Percentiles rank a stretch among this genome's conserved stretches.
Conservation (phyloP, 2,113 vertebrate genomes). For the Laticauda colubrina region DNA sequence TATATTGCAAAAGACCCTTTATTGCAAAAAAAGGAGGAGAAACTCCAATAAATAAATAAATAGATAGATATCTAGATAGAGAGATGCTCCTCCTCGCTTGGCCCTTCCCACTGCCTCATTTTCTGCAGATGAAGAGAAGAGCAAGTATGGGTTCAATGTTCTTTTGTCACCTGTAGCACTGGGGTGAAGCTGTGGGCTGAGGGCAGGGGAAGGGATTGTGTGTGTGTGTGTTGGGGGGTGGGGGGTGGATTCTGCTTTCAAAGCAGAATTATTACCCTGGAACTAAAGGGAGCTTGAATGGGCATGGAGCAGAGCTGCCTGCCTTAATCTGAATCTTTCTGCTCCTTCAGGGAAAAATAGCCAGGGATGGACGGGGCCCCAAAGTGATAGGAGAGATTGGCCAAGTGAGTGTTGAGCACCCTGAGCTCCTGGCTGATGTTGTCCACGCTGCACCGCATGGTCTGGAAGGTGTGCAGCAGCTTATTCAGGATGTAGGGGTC, state of each 20-base stretch:
- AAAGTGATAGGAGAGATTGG: conserved; percentile 21
- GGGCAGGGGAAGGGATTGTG: no score
- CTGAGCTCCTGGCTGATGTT: conserved; percentile 12
- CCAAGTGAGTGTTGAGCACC: conserved; percentile 4
- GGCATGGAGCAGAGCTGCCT: neutral
- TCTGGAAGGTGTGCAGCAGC: conserved; percentile 26
- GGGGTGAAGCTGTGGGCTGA: neutral
- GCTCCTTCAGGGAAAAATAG: conserved; percentile 28
- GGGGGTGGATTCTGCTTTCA: neutral
- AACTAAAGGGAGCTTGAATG: neutral
- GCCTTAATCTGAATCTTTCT: neutral
- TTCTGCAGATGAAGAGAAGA: neutral
- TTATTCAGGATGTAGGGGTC: conserved; percentile 27
- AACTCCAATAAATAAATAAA: neutral
- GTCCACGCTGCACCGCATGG: neutral
- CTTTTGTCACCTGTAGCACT: no score
- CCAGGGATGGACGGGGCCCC: neutral
- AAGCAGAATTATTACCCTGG: neutral
- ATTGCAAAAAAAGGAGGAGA: conserved; percentile 33
- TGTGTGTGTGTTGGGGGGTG: no score
- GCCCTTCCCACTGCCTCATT: neutral
- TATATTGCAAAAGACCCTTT: conserved; percentile 56
- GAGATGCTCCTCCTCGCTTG: neutral
- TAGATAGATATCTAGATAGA: neutral
- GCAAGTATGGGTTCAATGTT: neutral